A percentile compares a stretch with the other conserved stretches of the same genome.
phyloP scores from a whole-genome alignment of 2,797 vertebrate species.

The Oreortyx pictus region DNA sequence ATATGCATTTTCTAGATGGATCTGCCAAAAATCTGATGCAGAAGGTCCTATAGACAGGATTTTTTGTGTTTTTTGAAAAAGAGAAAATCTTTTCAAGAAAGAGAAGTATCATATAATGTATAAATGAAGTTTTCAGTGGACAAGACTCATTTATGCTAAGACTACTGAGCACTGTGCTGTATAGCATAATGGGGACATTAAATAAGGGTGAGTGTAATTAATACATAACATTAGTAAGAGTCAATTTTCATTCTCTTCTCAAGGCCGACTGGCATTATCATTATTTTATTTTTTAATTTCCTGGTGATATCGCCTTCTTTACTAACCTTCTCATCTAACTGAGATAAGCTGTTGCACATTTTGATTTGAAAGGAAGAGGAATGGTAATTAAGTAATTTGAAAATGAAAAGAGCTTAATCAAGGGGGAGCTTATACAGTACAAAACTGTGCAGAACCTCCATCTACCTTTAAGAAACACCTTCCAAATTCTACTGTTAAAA shows the following conservation, averaged over 20 bases:
- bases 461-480: not conserved
- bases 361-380: conserved; percentile 56
- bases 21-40: not conserved
- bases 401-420: conserved; percentile 70
- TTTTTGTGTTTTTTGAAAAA: not conserved
- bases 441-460: not conserved
- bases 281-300: conserved; percentile 75
- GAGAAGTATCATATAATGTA: not conserved
- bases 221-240: conserved; percentile 51
- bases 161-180: not conserved
- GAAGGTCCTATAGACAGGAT: not conserved
- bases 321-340: not conserved
- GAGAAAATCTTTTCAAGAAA: not conserved
- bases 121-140: not conserved
- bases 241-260: conserved; percentile 61
- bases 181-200: not conserved
- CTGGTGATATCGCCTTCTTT: conserved; percentile 51
- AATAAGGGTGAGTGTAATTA: conserved; percentile 57
- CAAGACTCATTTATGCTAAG: not conserved
- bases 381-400: conserved; percentile 68
- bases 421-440: not conserved
- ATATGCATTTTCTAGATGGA: not conserved
- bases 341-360: conserved; percentile 67
- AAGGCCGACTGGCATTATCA: not conserved
- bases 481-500: conserved; percentile 5